These are phyloP conservation scores for Pygoscelis antarcticus DNA, from an alignment of 2,113 vertebrate species.

Conservation along the genomic window DNA sequence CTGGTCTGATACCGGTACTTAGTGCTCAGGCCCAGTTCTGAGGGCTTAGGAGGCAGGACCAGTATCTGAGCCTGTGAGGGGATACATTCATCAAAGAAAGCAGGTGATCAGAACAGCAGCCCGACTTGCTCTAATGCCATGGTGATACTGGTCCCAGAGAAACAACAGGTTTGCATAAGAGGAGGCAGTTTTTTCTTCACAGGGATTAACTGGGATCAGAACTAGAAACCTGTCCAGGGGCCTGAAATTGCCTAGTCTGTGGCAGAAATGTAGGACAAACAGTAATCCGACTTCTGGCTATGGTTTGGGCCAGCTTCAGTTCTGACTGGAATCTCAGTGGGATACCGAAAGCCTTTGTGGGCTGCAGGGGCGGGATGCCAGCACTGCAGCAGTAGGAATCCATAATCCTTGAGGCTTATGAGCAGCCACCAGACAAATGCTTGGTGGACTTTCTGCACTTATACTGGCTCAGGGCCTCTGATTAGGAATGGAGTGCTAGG, in stretches of 20 bases:
- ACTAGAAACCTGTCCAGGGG: not conserved
- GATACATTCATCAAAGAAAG: not conserved
- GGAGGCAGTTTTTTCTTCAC: not conserved
- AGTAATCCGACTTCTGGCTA: not conserved
- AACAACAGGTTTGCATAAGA: not conserved
- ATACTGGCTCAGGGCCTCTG: not conserved
- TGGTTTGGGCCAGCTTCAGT: not conserved
- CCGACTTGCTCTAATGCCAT: not conserved
- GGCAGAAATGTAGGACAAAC: not conserved
- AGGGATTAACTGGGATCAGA: not conserved
- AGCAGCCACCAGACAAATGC: not conserved
- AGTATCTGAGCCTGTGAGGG: conserved; percentile 72
- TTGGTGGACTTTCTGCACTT: not conserved
- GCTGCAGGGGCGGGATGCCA: not conserved
- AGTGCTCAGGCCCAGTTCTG: conserved; percentile 74
- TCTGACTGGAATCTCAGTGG: not conserved
- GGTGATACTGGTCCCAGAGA: not conserved
- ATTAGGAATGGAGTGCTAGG: not conserved
- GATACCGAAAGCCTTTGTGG: not conserved
- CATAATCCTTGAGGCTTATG: conserved; percentile 1
- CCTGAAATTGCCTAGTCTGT: not conserved
- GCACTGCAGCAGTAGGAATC: not conserved
- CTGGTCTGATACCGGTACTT: conserved; percentile 88
- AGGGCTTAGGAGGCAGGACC: conserved; percentile 71
- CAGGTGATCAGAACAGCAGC: not conserved